phyloP scores from a whole-genome alignment of 2,113 vertebrate species.

The Cinclus mexicanus region DNA sequence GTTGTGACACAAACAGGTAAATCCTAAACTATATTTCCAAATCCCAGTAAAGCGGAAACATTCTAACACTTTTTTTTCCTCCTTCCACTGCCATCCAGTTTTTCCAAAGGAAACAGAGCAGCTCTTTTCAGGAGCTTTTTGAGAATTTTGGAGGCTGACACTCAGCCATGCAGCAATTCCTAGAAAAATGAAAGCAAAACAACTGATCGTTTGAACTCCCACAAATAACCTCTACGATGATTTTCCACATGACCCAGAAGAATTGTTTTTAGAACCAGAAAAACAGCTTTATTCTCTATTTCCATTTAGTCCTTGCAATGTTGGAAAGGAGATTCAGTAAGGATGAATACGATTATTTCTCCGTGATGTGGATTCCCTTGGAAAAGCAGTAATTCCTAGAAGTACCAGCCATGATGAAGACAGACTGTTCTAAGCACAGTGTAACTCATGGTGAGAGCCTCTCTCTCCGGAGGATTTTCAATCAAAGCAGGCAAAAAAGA shows the following conservation, averaged over 20 bases:
- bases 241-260: slow-evolving; percentile 58
- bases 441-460: background rate
- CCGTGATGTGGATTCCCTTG: background rate
- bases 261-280: slow-evolving; percentile 57
- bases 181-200: slow-evolving; percentile 61
- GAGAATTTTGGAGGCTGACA: slow-evolving; percentile 22
- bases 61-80: slow-evolving; percentile 37
- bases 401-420: slow-evolving; percentile 31
- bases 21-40: background rate
- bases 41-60: slow-evolving; percentile 5
- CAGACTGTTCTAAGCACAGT: background rate
- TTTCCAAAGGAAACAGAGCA: slow-evolving; percentile 66
- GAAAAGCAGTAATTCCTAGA: slow-evolving; percentile 58
- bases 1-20: background rate
- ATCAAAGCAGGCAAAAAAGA: background rate
- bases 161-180: slow-evolving; percentile 47
- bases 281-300: slow-evolving; percentile 38
- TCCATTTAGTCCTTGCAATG: slow-evolving; percentile 1
- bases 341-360: slow-evolving; percentile 39
- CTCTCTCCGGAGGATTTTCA: background rate
- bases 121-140: slow-evolving; percentile 47
- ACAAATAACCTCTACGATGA: slow-evolving; percentile 36
- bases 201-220: slow-evolving; percentile 64
- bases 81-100: slow-evolving; percentile 11
- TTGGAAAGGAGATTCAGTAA: slow-evolving; percentile 19